phyloP scores from a whole-genome alignment of 1,140 invertebrate genomes.

The Colletes latitarsis region DNA sequence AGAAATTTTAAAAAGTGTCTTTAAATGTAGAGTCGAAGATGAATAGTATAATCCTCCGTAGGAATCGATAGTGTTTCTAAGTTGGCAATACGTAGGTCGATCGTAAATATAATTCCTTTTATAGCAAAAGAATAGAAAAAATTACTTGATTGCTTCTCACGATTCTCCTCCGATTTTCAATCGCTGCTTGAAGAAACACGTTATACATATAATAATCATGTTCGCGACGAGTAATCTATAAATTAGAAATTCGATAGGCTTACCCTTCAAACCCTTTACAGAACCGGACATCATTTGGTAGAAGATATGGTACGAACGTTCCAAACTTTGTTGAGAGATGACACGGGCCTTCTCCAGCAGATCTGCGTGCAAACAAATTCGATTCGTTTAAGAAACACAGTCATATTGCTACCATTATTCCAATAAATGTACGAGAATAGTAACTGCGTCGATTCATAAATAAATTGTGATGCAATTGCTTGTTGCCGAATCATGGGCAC shows the following conservation, averaged over 20 bases:
- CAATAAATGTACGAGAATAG: background rate
- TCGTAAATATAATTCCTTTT: too few species aligned
- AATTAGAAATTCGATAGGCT: constrained; percentile 64
- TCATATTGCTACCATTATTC: background rate
- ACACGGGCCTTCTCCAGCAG: constrained; percentile 99
- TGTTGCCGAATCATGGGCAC: background rate
- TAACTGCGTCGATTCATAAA: background rate
- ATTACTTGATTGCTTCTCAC: background rate
- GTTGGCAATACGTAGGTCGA: background rate
- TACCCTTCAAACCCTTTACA: constrained; percentile 93
- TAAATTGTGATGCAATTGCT: background rate
- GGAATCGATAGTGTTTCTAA: background rate
- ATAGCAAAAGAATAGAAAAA: background rate
- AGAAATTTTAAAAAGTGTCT: too few species aligned
- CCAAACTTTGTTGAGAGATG: constrained; percentile 98
- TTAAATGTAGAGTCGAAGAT: too few species aligned
- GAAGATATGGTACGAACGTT: constrained; percentile 99
- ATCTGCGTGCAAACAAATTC: constrained; percentile 84
- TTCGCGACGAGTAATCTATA: background rate
- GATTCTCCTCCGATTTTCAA: background rate
- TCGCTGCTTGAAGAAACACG: background rate
- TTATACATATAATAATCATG: background rate
- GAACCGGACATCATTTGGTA: constrained; percentile 99
- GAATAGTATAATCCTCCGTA: too few species aligned
- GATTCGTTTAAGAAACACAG: background rate